phyloP scores from a whole-genome alignment of 1,140 invertebrate genomes.

The Luehdorfia chinensis region DNA sequence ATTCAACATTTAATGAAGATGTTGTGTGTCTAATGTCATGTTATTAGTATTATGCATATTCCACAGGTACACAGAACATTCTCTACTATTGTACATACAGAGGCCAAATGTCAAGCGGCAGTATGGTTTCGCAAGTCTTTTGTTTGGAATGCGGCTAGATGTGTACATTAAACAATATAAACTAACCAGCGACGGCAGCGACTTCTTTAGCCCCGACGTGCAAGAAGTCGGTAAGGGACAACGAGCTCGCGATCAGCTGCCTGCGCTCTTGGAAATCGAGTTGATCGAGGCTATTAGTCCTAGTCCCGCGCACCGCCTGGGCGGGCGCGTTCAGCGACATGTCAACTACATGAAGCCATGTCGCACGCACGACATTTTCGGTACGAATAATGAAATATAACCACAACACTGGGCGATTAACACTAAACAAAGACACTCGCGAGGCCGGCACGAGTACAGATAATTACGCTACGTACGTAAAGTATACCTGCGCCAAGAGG shows the following conservation, averaged over 20 bases:
- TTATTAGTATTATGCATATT: too few relatives aligned
- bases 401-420: slow-evolving; percentile 48
- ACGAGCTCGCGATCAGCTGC: slow-evolving; percentile 90
- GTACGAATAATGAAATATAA: slow-evolving; percentile 37
- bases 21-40: too few relatives aligned
- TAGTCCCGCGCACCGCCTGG: slow-evolving; percentile 68
- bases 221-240: slow-evolving; percentile 91
- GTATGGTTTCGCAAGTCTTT: slow-evolving; percentile 51
- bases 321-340: slow-evolving; percentile 72
- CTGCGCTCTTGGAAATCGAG: slow-evolving; percentile 94
- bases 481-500: slow-evolving; percentile 55
- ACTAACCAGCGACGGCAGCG: slow-evolving; percentile 75
- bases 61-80: too few relatives aligned
- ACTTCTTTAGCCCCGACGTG: slow-evolving; percentile 84
- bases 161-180: slow-evolving; percentile 28
- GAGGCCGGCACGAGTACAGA: slow-evolving; percentile 33
- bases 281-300: slow-evolving; percentile 91
- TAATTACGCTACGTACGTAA: slow-evolving; percentile 37
- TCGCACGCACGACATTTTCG: slow-evolving; percentile 53
- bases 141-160: slow-evolving; percentile 44
- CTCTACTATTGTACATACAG: slow-evolving; percentile 3
- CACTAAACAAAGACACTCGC: slow-evolving; percentile 64
- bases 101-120: slow-evolving; percentile 25
- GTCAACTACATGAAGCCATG: slow-evolving; percentile 72
- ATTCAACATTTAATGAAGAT: too few relatives aligned